Percentiles rank a stretch among this genome's conserved stretches.
phyloP scores from a whole-genome alignment of 2,113 vertebrate species.

The Colinus virginianus region DNA sequence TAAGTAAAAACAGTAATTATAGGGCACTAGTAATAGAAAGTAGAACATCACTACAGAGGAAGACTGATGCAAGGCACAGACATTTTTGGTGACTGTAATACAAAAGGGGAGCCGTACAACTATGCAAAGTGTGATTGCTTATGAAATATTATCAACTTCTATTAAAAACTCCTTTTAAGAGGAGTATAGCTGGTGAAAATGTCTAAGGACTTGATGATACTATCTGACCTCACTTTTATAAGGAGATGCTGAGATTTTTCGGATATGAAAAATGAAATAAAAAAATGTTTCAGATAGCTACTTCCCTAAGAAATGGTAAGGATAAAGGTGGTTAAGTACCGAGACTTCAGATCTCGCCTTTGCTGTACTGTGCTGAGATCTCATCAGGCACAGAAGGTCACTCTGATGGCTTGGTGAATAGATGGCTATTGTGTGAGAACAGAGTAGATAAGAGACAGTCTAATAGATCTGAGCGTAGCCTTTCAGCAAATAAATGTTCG shows the following conservation, averaged over 20 bases:
- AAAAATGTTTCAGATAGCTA: background rate
- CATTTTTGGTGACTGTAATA: background rate
- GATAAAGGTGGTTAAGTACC: background rate
- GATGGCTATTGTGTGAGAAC: background rate
- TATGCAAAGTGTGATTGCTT: background rate
- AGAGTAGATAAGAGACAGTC: background rate
- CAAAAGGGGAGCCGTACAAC: background rate
- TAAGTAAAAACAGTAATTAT: background rate
- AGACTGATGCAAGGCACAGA: rapidly evolving
- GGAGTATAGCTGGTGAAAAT: background rate
- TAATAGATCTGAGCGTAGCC: background rate
- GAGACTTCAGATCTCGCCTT: background rate
- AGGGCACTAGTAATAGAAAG: background rate
- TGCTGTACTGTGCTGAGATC: background rate
- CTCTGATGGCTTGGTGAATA: background rate
- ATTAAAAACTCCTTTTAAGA: background rate
- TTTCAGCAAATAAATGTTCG: background rate
- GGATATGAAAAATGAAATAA: background rate
- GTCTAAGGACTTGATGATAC: background rate
- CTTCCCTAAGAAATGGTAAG: background rate
- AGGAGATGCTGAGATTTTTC: background rate
- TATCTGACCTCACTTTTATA: background rate
- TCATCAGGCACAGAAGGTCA: background rate
- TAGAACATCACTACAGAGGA: background rate
- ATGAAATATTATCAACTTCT: background rate